Percentiles rank a stretch among this genome's conserved stretches.
phyloP scores from a whole-genome alignment of 2,888 invertebrate genomes.

The Noctua comes region DNA sequence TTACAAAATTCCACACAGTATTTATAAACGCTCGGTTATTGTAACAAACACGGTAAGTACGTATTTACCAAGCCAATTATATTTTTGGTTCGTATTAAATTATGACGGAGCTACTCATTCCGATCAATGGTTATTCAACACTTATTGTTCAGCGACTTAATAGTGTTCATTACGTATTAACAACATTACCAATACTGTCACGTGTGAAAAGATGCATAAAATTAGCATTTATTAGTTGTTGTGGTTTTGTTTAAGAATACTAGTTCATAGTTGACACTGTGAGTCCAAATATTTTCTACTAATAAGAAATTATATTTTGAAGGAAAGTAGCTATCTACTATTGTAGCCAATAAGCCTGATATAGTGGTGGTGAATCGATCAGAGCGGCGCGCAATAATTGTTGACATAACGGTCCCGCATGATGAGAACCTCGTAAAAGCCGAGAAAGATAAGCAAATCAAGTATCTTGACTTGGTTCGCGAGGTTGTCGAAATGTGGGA shows the following conservation, averaged over 20 bases:
- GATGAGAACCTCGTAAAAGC: too few relatives aligned
- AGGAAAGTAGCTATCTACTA: background rate
- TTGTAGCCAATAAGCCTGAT: too few relatives aligned
- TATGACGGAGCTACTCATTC: background rate
- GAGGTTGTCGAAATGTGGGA: too few relatives aligned
- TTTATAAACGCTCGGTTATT: too few relatives aligned
- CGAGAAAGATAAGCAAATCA: too few relatives aligned
- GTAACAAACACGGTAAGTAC: too few relatives aligned
- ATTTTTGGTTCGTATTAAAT: background rate
- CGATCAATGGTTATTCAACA: background rate
- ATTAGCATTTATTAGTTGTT: background rate
- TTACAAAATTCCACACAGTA: too few relatives aligned
- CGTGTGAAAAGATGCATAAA: background rate
- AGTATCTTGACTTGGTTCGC: too few relatives aligned
- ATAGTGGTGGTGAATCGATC: too few relatives aligned
- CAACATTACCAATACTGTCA: conserved; percentile 9
- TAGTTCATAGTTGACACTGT: background rate
- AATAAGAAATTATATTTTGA: background rate
- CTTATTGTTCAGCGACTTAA: background rate
- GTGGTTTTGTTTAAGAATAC: background rate
- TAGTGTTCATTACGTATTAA: background rate
- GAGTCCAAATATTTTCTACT: background rate
- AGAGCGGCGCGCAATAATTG: too few relatives aligned
- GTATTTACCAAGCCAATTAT: background rate
- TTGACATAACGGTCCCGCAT: too few relatives aligned